phyloP scores from a whole-genome alignment of 1,140 invertebrate genomes.

The Trichonephila clavata region DNA sequence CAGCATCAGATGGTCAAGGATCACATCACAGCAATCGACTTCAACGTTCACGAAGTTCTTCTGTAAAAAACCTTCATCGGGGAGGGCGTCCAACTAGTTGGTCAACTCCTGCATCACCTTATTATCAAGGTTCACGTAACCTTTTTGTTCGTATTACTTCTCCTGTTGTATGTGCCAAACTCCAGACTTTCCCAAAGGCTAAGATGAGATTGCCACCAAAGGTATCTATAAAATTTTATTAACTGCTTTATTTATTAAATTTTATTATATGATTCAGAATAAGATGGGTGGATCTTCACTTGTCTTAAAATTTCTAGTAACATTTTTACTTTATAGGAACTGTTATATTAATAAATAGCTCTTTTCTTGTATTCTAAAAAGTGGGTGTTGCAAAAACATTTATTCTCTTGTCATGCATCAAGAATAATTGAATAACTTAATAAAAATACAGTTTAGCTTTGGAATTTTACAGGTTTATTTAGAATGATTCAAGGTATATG shows the following conservation, averaged over 20 bases:
- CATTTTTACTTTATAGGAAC: no score
- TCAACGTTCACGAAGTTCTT: constrained; percentile 65
- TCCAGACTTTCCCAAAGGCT: constrained; percentile 70
- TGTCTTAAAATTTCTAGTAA: no score
- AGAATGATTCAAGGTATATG: no score
- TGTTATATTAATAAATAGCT: no score
- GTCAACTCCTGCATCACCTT: constrained; percentile 75
- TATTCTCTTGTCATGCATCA: neutral
- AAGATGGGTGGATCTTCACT: no score
- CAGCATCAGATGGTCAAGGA: constrained; percentile 15
- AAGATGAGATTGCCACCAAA: constrained; percentile 76
- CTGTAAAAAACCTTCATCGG: constrained; percentile 70
- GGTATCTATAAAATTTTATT: constrained; percentile 40
- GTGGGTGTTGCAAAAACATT: neutral
- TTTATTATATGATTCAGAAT: neutral
- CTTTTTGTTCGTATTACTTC: constrained; percentile 76
- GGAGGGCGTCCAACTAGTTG: constrained; percentile 64
- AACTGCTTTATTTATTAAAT: neutral
- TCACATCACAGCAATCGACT: neutral
- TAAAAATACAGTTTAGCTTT: no score
- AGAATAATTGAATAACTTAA: neutral
- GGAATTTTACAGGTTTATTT: no score
- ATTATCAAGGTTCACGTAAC: constrained; percentile 71
- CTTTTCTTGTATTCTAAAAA: no score
- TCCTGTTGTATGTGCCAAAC: constrained; percentile 74